Percentiles rank a stretch among this genome's conserved stretches.
These are phyloP conservation scores for Stegostoma tigrinum DNA, from an alignment of 2,113 vertebrate genomes.

Conservation along the genomic window DNA sequence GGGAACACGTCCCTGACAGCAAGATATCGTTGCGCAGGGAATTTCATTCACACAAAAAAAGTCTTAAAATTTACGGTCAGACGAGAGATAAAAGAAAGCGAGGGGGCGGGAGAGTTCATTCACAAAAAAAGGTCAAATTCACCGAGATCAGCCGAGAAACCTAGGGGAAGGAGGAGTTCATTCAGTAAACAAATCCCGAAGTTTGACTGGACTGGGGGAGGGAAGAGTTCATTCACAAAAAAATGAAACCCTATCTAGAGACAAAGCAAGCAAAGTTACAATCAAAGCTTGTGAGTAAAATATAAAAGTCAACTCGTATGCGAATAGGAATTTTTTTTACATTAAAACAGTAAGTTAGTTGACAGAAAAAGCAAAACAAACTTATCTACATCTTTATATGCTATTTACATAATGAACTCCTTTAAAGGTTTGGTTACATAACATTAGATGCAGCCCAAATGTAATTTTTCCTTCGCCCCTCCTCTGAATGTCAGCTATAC, in stretches of 20 bases:
- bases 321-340: neutral
- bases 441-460: too few species aligned
- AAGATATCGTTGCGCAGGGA: constrained; percentile 39
- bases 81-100: constrained; percentile 30
- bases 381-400: neutral
- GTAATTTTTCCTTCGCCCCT: neutral
- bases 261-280: neutral
- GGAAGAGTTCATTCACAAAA: constrained; percentile 31
- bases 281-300: neutral
- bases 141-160: neutral
- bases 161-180: neutral
- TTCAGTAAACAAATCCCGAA: constrained; percentile 6
- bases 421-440: neutral
- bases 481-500: neutral
- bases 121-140: constrained; percentile 44
- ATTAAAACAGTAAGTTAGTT: neutral
- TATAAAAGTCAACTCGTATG: neutral
- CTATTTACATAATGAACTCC: neutral
- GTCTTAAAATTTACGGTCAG: neutral
- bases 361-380: neutral
- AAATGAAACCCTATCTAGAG: neutral
- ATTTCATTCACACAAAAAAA: constrained; percentile 41
- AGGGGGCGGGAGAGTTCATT: constrained; percentile 42
- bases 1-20: constrained; percentile 36
- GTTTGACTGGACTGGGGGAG: neutral